phyloP scores from a whole-genome alignment of 2,888 invertebrate species.

The Ceramica pisi region DNA sequence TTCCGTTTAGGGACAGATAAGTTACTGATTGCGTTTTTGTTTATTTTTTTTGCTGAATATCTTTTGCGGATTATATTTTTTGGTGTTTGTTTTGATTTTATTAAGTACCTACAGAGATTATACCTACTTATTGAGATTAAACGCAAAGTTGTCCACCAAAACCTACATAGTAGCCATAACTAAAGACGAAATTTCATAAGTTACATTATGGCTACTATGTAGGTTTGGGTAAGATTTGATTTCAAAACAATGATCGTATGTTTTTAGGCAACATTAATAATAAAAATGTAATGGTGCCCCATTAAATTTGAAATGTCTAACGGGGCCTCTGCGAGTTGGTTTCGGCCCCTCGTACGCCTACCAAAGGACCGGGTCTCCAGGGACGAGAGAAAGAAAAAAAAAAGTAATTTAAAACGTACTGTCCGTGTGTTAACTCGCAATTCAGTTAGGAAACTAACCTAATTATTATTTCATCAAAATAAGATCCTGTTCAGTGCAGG shows the following conservation, averaged over 20 bases:
- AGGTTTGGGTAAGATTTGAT: neutral
- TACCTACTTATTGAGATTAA: neutral
- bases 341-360: too few species aligned
- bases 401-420: neutral
- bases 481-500: conserved; percentile 17
- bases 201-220: neutral
- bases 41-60: conserved; percentile 14
- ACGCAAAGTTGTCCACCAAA: neutral
- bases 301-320: too few species aligned
- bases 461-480: conserved; percentile 7
- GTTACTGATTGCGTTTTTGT: conserved; percentile 44
- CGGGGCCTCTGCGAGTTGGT: too few species aligned
- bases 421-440: neutral
- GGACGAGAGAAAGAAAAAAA: too few species aligned
- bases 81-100: conserved; percentile 14
- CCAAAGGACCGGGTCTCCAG: too few species aligned
- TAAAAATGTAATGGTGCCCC: too few species aligned
- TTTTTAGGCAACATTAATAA: neutral
- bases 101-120: neutral
- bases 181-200: too few species aligned
- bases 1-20: conserved; percentile 55
- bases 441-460: neutral
- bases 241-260: too few species aligned
- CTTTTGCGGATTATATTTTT: conserved; percentile 31
- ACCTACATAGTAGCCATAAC: too few species aligned